Percentiles rank a stretch among this genome's conserved stretches.
These are phyloP conservation scores for Watsonalla binaria DNA, from an alignment of 2,888 invertebrate genomes.

Conservation along the genomic window DNA sequence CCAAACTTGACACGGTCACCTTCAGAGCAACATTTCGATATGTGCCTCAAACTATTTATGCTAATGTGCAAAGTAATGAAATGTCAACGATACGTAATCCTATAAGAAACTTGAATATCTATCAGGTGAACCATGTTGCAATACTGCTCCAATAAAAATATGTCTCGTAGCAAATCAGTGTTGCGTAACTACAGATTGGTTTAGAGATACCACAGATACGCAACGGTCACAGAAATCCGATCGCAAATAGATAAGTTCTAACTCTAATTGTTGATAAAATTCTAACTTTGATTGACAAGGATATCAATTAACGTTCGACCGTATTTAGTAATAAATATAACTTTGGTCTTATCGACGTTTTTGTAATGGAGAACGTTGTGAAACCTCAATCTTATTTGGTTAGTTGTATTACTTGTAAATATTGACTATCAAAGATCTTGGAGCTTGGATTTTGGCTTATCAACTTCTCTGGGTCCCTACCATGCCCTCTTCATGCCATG, in stretches of 20 bases:
- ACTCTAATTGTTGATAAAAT: slow-evolving; percentile 39
- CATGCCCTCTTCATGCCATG: too few relatives aligned
- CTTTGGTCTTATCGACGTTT: background rate
- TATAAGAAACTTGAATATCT: slow-evolving; percentile 39
- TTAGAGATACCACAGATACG: slow-evolving; percentile 16
- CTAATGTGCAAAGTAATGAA: slow-evolving; percentile 51
- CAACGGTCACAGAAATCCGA: slow-evolving; percentile 18
- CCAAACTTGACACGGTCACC: slow-evolving; percentile 25
- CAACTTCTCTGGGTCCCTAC: too few relatives aligned
- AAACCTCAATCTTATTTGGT: background rate
- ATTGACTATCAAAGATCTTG: too few relatives aligned
- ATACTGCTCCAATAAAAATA: slow-evolving; percentile 45
- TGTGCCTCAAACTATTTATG: slow-evolving; percentile 46
- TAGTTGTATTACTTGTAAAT: background rate
- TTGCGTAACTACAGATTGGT: slow-evolving; percentile 37
- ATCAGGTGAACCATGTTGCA: slow-evolving; percentile 42
- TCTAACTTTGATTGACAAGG: slow-evolving; percentile 41
- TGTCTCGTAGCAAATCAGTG: slow-evolving; percentile 36
- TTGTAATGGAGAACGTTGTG: background rate
- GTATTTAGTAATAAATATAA: slow-evolving; percentile 11
- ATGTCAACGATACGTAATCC: slow-evolving; percentile 55
- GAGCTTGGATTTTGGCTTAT: too few relatives aligned
- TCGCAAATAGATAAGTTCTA: slow-evolving; percentile 25
- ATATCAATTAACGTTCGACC: slow-evolving; percentile 34
- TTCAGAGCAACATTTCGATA: slow-evolving; percentile 36